These are phyloP conservation scores for Silurus meridionalis DNA, from an alignment of 2,113 vertebrate genomes.

Conservation along the genomic window DNA sequence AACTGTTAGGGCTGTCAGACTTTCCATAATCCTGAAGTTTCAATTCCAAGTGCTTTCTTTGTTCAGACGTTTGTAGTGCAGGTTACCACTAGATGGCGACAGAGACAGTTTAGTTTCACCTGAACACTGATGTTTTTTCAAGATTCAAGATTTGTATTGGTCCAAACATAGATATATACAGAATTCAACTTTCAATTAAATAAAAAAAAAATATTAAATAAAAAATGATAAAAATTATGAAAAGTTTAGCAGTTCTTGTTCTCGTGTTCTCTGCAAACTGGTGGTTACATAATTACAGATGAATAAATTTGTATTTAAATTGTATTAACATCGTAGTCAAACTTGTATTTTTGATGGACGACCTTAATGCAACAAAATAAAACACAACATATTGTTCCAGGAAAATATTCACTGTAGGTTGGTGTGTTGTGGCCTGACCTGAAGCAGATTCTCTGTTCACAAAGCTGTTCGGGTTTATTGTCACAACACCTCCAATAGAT, in stretches of 20 bases:
- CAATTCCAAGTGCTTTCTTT: not conserved
- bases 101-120: not conserved
- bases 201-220: too few relatives aligned
- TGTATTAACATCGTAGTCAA: too few relatives aligned
- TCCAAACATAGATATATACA: too few relatives aligned
- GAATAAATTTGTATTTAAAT: not conserved
- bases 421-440: too few relatives aligned
- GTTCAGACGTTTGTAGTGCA: not conserved
- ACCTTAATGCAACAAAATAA: not conserved
- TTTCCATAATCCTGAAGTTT: not conserved
- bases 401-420: not conserved
- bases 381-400: not conserved
- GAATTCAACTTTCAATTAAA: too few relatives aligned
- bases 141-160: too few relatives aligned
- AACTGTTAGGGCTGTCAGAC: not conserved
- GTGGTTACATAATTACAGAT: not conserved
- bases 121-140: too few relatives aligned
- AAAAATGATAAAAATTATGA: too few relatives aligned
- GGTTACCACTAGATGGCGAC: not conserved
- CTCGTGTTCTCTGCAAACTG: not conserved
- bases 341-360: not conserved
- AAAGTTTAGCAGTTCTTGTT: not conserved
- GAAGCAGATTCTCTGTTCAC: too few relatives aligned
- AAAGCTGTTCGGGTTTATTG: too few relatives aligned
- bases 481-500: too few relatives aligned